Conservation (phyloP, 2,888 invertebrate species). For the Cerastis leucographa region DNA sequence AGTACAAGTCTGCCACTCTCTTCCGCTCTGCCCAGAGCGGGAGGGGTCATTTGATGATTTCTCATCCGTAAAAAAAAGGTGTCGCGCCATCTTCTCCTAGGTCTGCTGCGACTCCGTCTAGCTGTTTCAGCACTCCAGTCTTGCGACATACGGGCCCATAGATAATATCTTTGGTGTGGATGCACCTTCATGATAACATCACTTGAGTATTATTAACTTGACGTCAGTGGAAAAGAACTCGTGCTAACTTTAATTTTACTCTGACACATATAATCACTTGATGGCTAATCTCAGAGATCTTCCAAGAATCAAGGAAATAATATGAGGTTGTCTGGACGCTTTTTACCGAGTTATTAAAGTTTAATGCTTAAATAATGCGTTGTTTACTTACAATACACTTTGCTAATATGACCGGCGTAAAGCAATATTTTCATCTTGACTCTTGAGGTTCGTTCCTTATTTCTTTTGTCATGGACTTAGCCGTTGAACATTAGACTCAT, state of each 20-base stretch:
- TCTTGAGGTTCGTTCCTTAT: conserved; percentile 38
- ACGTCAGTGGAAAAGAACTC: conserved; percentile 61
- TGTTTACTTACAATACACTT: conserved; percentile 60
- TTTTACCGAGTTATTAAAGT: conserved; percentile 59
- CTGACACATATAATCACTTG: conserved; percentile 63
- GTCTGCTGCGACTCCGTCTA: background rate
- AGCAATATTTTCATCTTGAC: conserved; percentile 42
- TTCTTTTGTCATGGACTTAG: conserved; percentile 35
- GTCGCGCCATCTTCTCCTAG: background rate
- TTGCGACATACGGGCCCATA: background rate
- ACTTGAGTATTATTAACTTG: conserved; percentile 51
- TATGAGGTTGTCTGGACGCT: conserved; percentile 45
- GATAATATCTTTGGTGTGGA: background rate
- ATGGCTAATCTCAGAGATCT: conserved; percentile 61
- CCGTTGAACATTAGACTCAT: background rate
- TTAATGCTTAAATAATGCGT: conserved; percentile 55
- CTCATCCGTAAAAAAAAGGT: too few relatives aligned
- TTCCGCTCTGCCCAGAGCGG: too few relatives aligned
- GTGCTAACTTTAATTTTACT: conserved; percentile 43
- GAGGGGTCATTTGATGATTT: too few relatives aligned
- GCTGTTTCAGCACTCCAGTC: background rate
- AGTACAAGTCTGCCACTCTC: too few relatives aligned
- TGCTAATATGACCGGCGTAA: conserved; percentile 45
- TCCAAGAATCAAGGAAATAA: conserved; percentile 69
- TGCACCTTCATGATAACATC: conserved; percentile 41